A percentile compares a stretch with the other conserved stretches of the same genome.
phyloP scores from a whole-genome alignment of 2,113 vertebrate species.

The Tachysurus vachellii region DNA sequence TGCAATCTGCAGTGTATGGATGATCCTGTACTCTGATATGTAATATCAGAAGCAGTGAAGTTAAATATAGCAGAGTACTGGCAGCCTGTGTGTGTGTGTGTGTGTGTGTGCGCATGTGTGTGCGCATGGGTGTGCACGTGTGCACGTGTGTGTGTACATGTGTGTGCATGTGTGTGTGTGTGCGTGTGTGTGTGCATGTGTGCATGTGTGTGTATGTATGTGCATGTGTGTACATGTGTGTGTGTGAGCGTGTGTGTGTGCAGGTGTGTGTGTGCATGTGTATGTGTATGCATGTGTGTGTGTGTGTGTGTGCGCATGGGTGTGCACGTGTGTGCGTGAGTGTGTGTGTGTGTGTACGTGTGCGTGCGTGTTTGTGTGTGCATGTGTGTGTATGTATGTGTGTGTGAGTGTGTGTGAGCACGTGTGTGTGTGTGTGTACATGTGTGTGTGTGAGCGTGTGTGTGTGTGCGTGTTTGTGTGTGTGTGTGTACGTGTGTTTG shows the following conservation, averaged over 20 bases:
- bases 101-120: conserved; percentile 31
- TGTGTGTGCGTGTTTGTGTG: conserved; percentile 14
- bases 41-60: conserved; percentile 73
- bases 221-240: not conserved
- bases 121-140: not conserved
- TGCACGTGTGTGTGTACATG: conserved; percentile 13
- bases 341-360: too few species aligned
- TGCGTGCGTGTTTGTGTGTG: too few species aligned
- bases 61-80: conserved; percentile 77
- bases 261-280: too few species aligned
- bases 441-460: conserved; percentile 32
- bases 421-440: not conserved
- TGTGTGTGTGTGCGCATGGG: too few species aligned
- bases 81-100: not conserved
- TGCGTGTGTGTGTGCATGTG: conserved; percentile 10
- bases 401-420: too few species aligned
- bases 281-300: too few species aligned
- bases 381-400: too few species aligned
- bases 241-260: too few species aligned
- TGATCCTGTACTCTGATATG: conserved; percentile 76
- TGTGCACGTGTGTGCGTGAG: too few species aligned
- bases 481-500: conserved; percentile 22
- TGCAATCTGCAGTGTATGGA: conserved; percentile 77
- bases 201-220: conserved; percentile 8
- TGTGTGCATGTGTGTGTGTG: conserved; percentile 2